phyloP scores from a whole-genome alignment of 1,140 invertebrate species.

The Nomia melanderi region DNA sequence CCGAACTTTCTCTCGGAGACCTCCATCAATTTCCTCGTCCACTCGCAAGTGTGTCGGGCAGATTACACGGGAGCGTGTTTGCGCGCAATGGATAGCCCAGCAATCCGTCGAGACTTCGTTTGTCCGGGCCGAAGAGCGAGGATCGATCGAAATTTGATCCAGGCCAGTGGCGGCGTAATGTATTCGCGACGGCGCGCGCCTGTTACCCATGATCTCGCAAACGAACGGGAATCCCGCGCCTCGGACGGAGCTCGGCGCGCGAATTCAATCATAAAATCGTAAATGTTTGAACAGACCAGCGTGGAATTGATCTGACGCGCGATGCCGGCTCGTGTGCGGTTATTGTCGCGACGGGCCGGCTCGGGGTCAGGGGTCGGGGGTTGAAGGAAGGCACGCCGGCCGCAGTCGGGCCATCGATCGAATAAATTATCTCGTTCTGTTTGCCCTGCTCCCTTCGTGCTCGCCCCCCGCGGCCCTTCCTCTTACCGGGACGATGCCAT shows the following conservation, averaged over 20 bases:
- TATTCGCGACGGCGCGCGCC: constrained; percentile 39
- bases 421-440: constrained; percentile 46
- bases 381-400: too few relatives aligned
- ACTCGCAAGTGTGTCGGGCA: too few relatives aligned
- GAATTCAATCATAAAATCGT: constrained; percentile 50
- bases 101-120: not conserved
- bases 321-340: not conserved
- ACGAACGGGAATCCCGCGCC: not conserved
- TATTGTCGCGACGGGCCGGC: constrained; percentile 9
- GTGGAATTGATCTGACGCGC: constrained; percentile 16
- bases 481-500: not conserved
- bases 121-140: not conserved
- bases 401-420: constrained; percentile 1
- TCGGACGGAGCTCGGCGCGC: not conserved
- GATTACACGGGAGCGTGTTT: too few relatives aligned
- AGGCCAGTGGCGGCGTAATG: constrained; percentile 21
- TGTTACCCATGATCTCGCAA: constrained; percentile 42
- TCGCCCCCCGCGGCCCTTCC: not conserved
- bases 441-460: not conserved
- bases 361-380: too few relatives aligned
- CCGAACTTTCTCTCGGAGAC: too few relatives aligned
- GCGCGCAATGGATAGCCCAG: too few relatives aligned
- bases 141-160: constrained; percentile 28
- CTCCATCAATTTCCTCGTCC: too few relatives aligned
- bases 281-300: constrained; percentile 44